These are phyloP conservation scores for Pachyramphus minor DNA, from an alignment of 2,113 vertebrate species.

Conservation along the genomic window DNA sequence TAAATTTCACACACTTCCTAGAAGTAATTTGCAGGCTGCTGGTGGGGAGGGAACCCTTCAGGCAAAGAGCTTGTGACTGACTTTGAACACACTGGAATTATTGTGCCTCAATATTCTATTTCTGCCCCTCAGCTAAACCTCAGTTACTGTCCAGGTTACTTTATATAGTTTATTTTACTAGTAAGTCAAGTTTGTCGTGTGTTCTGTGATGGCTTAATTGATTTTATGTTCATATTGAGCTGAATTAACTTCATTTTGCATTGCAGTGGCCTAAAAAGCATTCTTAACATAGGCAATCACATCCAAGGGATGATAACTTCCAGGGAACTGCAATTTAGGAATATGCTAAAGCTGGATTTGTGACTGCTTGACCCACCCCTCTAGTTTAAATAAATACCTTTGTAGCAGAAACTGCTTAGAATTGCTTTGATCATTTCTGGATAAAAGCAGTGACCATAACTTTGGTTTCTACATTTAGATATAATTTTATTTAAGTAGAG, in stretches of 20 bases:
- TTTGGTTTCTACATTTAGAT: background rate
- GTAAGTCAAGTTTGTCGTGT: background rate
- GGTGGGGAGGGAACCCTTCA: background rate
- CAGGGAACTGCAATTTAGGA: background rate
- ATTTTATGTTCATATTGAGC: background rate
- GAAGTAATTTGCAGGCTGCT: background rate
- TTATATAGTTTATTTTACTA: background rate
- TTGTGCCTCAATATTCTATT: background rate
- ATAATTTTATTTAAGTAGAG: background rate
- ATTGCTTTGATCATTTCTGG: background rate
- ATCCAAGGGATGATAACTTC: background rate
- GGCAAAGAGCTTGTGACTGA: background rate
- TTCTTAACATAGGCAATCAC: background rate
- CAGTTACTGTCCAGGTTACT: background rate
- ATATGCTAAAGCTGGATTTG: background rate
- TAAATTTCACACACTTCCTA: background rate
- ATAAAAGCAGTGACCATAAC: background rate
- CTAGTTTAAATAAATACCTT: background rate
- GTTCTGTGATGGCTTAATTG: background rate
- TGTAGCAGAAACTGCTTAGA: background rate
- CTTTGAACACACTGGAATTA: background rate
- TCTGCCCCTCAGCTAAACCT: background rate
- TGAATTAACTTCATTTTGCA: background rate
- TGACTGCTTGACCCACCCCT: background rate
- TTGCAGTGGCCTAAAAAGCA: background rate